A percentile compares a stretch with the other conserved stretches of the same genome.
Evolutionary conservation across 2,888 invertebrate genomes (phyloP).

Genomic region (Synanthedon vespiformis): DNA sequence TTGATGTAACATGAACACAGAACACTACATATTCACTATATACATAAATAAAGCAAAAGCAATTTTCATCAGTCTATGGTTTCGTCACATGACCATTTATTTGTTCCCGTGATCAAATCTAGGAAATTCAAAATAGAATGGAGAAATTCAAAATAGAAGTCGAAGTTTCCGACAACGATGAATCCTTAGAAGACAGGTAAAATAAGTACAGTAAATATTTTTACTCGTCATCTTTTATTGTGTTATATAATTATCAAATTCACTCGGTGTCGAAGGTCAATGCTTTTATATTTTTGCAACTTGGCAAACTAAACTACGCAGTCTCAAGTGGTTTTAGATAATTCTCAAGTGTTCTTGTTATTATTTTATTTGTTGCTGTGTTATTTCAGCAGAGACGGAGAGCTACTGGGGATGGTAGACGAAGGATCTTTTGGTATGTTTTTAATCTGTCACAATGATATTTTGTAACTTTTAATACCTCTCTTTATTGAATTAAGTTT

Average conservation of each 20-base stretch:
- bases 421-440: conserved; percentile 52
- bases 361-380: conserved; percentile 11
- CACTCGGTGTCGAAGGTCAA: conserved; percentile 52
- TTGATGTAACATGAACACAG: no score
- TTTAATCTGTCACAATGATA: neutral
- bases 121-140: conserved; percentile 74
- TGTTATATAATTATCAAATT: conserved; percentile 46
- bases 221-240: conserved; percentile 7
- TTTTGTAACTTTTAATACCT: conserved; percentile 18
- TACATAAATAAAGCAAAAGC: neutral
- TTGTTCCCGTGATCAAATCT: conserved; percentile 81
- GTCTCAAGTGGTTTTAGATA: conserved; percentile 17
- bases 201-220: conserved; percentile 12
- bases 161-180: conserved; percentile 73
- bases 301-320: conserved; percentile 40
- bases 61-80: conserved; percentile 30
- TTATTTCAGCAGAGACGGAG: conserved; percentile 60
- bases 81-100: conserved; percentile 77
- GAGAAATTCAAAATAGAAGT: conserved; percentile 63
- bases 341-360: conserved; percentile 3
- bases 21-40: no score
- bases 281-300: conserved; percentile 38
- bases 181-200: conserved; percentile 74
- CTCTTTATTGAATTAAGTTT: conserved; percentile 28
- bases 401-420: conserved; percentile 58